Percentiles rank a stretch among this genome's conserved stretches.
These are phyloP conservation scores for Conomelus anceps DNA, from an alignment of 2,888 invertebrate species.

Conservation along the genomic window DNA sequence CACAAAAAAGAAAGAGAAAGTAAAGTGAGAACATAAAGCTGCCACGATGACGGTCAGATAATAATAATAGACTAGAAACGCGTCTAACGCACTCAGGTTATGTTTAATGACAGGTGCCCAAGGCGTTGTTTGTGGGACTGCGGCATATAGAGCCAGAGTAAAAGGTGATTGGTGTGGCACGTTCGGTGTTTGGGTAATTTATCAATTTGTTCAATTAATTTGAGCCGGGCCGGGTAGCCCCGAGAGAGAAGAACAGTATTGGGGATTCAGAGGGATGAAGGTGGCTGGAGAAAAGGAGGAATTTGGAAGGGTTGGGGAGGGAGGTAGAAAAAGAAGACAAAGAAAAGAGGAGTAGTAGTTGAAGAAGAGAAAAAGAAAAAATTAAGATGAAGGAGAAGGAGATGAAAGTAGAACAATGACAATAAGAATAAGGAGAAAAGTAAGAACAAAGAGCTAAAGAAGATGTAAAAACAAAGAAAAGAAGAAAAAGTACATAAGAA, in stretches of 20 bases:
- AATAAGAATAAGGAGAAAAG: too few relatives aligned
- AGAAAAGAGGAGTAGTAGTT: neutral
- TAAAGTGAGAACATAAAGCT: neutral
- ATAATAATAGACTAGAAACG: neutral
- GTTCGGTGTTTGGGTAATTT: neutral
- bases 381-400: too few relatives aligned
- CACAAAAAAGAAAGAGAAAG: neutral
- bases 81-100: neutral
- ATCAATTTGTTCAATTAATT: neutral
- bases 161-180: neutral
- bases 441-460: too few relatives aligned
- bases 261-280: neutral
- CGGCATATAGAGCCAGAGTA: neutral
- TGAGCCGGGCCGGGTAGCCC: too few relatives aligned
- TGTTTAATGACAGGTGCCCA: neutral
- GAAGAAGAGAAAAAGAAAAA: too few relatives aligned
- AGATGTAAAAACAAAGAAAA: too few relatives aligned
- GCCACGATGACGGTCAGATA: neutral
- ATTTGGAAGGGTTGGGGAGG: too few relatives aligned
- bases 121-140: neutral
- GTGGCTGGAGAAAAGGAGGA: neutral
- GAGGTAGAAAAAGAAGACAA: neutral
- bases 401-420: too few relatives aligned
- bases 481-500: neutral
- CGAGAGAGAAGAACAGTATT: neutral